Evolutionary conservation across 2,113 vertebrate species (phyloP).

Genomic region (Sardina pilchardus): DNA sequence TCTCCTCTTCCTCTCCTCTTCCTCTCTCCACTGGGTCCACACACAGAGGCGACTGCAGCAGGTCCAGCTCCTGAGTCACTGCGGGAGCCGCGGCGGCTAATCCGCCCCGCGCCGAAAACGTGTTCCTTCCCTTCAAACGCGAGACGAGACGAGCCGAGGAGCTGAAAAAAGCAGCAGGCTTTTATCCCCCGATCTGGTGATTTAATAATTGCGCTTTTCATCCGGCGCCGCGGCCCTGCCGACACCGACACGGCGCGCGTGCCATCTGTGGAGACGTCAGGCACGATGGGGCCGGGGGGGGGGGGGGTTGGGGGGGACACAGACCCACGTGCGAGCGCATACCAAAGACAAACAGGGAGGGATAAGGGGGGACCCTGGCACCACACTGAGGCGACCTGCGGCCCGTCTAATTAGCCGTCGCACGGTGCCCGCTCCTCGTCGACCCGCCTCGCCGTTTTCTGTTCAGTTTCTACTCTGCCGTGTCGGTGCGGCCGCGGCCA

Average conservation of each 20-base stretch:
- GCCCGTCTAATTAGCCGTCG: background rate
- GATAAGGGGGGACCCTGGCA: background rate
- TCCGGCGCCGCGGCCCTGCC: background rate
- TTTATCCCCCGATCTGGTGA: background rate
- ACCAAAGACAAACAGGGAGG: background rate
- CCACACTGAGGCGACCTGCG: background rate
- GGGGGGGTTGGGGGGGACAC: background rate
- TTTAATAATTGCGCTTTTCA: background rate
- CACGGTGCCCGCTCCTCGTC: background rate
- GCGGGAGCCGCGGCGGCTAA: background rate
- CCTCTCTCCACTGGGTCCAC: background rate
- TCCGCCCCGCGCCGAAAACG: background rate
- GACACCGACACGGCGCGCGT: background rate
- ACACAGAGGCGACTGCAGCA: background rate
- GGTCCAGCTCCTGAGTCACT: background rate
- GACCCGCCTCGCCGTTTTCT: background rate
- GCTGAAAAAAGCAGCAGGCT: background rate
- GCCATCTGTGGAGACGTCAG: background rate
- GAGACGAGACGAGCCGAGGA: background rate
- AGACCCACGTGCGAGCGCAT: background rate
- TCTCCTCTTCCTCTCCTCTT: background rate
- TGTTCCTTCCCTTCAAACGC: background rate
- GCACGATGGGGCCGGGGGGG: background rate
- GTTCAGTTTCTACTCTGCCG: background rate
- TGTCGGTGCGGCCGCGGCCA: background rate